Base-by-base conservation (phyloP, 2,888 invertebrate species). In the Phragmatobia fuliginosa region DNA sequence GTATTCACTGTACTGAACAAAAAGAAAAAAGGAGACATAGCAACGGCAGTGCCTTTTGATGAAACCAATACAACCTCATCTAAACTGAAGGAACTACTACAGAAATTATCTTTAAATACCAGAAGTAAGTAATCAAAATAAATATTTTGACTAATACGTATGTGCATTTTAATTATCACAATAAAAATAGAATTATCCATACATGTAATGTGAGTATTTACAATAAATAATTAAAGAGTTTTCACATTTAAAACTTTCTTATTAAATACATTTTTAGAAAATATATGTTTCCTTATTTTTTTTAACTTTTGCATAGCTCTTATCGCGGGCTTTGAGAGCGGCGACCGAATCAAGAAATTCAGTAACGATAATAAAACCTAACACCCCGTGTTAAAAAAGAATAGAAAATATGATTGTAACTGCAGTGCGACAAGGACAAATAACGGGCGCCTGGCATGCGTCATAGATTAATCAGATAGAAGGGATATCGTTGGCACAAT, bases 121-220 rank as follows among this genome's bases (percentile, higher is more conserved):
- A 94, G 97, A 96, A 97, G 97, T 97, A 96, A 97, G 97, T 96
- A 89, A 77, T 32, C 45, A 45, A 38, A 70, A 56, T 49, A 41
- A 56, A 66, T 58, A 66, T 28, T 65, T 21, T 62, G 7, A 61
- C 33, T 32, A 62, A 52, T 32, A 16, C 16, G 33, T 25, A 25
- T 52, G 63, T 32, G 32, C 33, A 33, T 49, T 64, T 64, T 52
- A 64, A 49, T 33, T 64, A 18, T 41, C 28, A 62, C 5, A 11
- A 41, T 21, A 31, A 41, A 1, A 41, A 62, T 14, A 41, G 25
- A 52, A 1, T n/a, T 7, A 49, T 52, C 25, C 10, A 45, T 45
- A n/a, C n/a, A 2, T 7, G 1, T 21, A 49, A 10, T 36, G 36
- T 36, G 14, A 36, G 36, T 36, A 36, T 36, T 10, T 36, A 36